Conservation (phyloP, 1,140 invertebrate genomes). For the Samia ricini region DNA sequence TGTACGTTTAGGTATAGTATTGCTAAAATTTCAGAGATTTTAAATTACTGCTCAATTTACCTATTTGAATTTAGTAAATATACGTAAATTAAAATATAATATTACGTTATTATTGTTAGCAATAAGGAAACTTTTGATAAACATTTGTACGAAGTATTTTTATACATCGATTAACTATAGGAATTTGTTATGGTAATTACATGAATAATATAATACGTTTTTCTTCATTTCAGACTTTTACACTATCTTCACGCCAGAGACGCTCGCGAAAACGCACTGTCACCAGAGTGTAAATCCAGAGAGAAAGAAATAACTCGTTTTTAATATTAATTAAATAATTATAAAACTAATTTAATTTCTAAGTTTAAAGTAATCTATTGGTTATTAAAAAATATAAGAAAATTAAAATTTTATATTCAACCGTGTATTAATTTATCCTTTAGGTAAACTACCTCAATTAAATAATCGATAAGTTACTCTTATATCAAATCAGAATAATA, state of each 20-base stretch:
- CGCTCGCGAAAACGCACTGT: slow-evolving; percentile 15
- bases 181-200: too few species aligned
- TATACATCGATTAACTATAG: too few species aligned
- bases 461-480: too few species aligned
- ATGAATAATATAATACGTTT: slow-evolving; percentile 6
- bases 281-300: slow-evolving; percentile 36
- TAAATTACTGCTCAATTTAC: too few species aligned
- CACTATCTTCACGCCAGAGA: slow-evolving; percentile 57
- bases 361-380: not conserved
- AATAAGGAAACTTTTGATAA: too few species aligned
- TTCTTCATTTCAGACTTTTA: slow-evolving; percentile 52
- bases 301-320: slow-evolving; percentile 61
- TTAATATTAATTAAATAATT: slow-evolving; percentile 32
- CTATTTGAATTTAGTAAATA: too few species aligned
- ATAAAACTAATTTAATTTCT: slow-evolving; percentile 11
- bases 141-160: too few species aligned
- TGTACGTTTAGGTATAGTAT: too few species aligned
- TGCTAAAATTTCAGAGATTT: too few species aligned
- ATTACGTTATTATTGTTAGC: too few species aligned
- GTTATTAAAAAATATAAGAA: not conserved
- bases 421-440: not conserved
- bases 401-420: not conserved
- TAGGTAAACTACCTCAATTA: not conserved
- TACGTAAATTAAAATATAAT: too few species aligned
- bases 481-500: too few species aligned